Percentiles rank a stretch among this genome's conserved stretches.
These are phyloP conservation scores for Oryctes rhinoceros DNA, from an alignment of 1,140 invertebrate species.

Conservation along the genomic window DNA sequence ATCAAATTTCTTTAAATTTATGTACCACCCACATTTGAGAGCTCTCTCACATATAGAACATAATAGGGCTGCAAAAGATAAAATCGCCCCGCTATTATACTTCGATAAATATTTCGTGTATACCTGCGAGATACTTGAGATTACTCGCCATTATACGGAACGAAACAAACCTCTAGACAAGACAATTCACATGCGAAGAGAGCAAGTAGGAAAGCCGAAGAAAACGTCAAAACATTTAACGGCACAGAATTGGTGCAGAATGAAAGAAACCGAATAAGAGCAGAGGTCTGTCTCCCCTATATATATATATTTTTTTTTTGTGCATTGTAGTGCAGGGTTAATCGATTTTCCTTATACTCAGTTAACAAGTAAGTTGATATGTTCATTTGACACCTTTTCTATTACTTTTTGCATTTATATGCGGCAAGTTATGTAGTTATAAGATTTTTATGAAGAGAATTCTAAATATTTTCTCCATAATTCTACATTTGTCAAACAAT, in stretches of 20 bases:
- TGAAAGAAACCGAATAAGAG: not conserved
- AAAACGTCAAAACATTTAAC: conserved; percentile 17
- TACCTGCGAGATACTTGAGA: conserved; percentile 29
- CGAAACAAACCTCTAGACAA: not conserved
- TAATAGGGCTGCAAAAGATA: conserved; percentile 25
- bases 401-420: not conserved
- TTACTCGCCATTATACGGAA: conserved; percentile 26
- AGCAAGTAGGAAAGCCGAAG: conserved; percentile 18
- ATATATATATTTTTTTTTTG: not conserved
- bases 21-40: conserved; percentile 17
- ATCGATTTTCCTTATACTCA: not conserved
- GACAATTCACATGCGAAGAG: not conserved
- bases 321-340: not conserved
- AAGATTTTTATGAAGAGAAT: too few species aligned
- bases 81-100: conserved; percentile 27
- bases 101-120: conserved; percentile 11
- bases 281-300: not conserved
- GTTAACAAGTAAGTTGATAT: not conserved
- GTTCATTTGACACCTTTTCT: not conserved
- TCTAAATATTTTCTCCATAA: too few species aligned
- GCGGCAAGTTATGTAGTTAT: too few species aligned
- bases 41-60: not conserved
- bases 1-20: conserved; percentile 35
- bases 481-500: too few species aligned
- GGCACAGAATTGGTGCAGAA: not conserved